Percentiles rank a stretch among this genome's conserved stretches.
phyloP scores from a whole-genome alignment of 1,140 invertebrate genomes.

The Aporrectodea caliginosa region DNA sequence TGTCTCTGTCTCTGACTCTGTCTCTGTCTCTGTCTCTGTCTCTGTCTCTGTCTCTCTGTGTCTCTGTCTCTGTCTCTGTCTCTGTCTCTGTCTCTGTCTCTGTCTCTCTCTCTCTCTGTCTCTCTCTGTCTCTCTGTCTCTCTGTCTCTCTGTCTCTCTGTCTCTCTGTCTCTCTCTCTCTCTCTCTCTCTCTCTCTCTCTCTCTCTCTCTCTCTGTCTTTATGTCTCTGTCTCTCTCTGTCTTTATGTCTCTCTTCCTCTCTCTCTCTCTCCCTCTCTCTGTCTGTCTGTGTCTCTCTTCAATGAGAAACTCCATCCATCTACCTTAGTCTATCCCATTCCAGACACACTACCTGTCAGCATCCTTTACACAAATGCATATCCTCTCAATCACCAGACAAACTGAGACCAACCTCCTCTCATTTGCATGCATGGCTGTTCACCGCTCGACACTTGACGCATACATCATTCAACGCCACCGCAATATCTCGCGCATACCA shows the following conservation, averaged over 20 bases:
- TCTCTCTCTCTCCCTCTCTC: conserved; percentile 12
- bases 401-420: too few relatives aligned
- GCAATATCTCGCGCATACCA: too few relatives aligned
- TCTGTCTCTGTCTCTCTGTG: neutral
- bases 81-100: conserved; percentile 14
- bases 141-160: conserved; percentile 20
- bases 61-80: conserved; percentile 30
- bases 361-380: too few relatives aligned
- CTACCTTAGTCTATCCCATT: too few relatives aligned
- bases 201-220: conserved; percentile 24
- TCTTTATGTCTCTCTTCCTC: conserved; percentile 4
- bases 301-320: too few relatives aligned
- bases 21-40: neutral
- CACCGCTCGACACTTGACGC: too few relatives aligned
- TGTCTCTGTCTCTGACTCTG: neutral
- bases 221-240: conserved; percentile 27
- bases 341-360: too few relatives aligned
- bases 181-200: conserved; percentile 16
- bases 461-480: too few relatives aligned
- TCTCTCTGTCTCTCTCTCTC: conserved; percentile 8
- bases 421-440: too few relatives aligned
- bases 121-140: conserved; percentile 28
- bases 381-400: too few relatives aligned
- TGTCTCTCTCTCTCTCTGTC: conserved; percentile 22
- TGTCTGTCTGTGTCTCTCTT: conserved; percentile 3